Evolutionary conservation across 2,888 invertebrate species (phyloP), one percentile per base, ranked within the genome.

Genomic region (Aleiodes leptofemur): DNA sequence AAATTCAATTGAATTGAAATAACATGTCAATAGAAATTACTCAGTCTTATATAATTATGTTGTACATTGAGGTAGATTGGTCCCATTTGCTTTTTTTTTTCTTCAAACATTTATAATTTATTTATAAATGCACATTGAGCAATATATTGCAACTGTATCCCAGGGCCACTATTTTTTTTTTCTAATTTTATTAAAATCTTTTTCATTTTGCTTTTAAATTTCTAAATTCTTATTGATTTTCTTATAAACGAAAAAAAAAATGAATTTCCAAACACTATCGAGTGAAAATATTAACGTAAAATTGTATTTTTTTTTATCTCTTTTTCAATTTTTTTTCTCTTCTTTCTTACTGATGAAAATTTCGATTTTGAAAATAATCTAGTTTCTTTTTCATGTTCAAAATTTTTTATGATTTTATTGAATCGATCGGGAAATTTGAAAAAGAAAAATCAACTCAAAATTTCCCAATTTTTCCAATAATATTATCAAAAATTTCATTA

Each of bases 101-200:
- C 9, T 43, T 43, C 43, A 43, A 53, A 78, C 76, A 80, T 80
- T 80, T 72, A 72, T 71, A n/a, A 51, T 68, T 29, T 38, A 76
- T 51, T 31, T 74, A 57, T 72, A 80, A 72, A 78, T 81, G 80
- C 77, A 69, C 76, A 77, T 76, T 85, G 85, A 86, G 84, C 84
- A 84, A 83, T 86, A 68, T 76, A 87, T 87, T 87, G 87, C 87
- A 87, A 78, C 86, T 85, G 83, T 85, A 84, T 87, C 87, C 87
- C 87, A 83, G 83, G 83, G 83, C 86, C 86, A 82, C 80, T 69
- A 73, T 77, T 74, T 73, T 69, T 66, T 73, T 55, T 57, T 80
- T 55, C 59, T 14, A 53, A 53, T 14, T 69, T 43, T 43, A 29
- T 43, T 43, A 43, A 43, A 43, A 43, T 43, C 43, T 73, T 43